Base-by-base conservation (phyloP, 2,797 vertebrate species). In the Pangasius sanitwongsei region DNA sequence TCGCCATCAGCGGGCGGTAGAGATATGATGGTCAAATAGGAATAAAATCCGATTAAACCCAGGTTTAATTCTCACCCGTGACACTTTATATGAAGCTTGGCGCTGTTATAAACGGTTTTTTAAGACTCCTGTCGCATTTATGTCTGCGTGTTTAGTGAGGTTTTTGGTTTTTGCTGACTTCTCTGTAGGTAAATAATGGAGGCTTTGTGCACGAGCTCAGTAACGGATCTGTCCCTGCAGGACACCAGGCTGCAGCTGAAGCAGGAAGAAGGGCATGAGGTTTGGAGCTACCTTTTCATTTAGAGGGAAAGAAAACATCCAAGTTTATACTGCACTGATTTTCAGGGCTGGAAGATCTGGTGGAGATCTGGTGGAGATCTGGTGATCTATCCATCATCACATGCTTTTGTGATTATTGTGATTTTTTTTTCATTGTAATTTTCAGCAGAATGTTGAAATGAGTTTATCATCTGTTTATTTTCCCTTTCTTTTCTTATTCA, bases 191-290 rank as follows among this genome's bases (percentile, higher is more conserved):
- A 28, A 83, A 48, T 67, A 48, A 84, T 84, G 82, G 82, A 48
- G 16, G 61, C 65, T 13, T 50, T 84, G 82, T 84, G 82, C 13
- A 28, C 25, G 25, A 20, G 82, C 23, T 67, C 82, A 55, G 61
- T 84, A 50, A n/a, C 61, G 44, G 82, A 84, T 50, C 41, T 84
- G 82, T 84, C 82, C 41, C 0, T 67, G 61, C 61, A 67, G 61
- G 41, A 84, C 25, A 1, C 41, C 82, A 0, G 1, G 8, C 1
- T 31, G 0, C 82, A 65, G 25, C 59, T 50, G 25, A 84, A 67
- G 28, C 82, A 84, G 82, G 61, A 84, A 4, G 25, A 48, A 50
- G 37, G 4, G 20, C 0, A 84, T 2, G 37, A 84, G 82, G 82
- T 84, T 84, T 50, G 82, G 61, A 84, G 12, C 41, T 4, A 0